phyloP scores from a whole-genome alignment of 1,140 invertebrate species.

The Zelostemma sp. region DNA sequence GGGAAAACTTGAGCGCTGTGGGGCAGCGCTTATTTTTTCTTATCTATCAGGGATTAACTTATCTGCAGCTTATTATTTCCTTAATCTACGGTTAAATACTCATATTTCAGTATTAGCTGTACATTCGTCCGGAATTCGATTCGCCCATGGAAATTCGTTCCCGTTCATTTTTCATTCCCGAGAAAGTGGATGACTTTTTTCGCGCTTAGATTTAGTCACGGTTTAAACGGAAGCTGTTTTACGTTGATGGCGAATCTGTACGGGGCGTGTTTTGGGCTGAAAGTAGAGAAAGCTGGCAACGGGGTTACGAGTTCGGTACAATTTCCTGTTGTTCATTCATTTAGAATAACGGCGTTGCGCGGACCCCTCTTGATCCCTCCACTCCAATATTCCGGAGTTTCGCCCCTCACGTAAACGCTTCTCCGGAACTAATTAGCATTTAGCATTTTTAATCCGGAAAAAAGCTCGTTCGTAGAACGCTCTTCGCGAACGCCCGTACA shows the following conservation, averaged over 20 bases:
- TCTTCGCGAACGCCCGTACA: conserved; percentile 25
- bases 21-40: conserved; percentile 58
- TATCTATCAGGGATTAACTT: conserved; percentile 69
- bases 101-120: conserved; percentile 68
- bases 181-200: conserved; percentile 1
- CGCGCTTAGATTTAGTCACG: not conserved
- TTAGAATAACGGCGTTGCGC: conserved; percentile 57
- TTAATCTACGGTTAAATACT: conserved; percentile 70
- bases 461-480: conserved; percentile 45
- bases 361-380: conserved; percentile 28
- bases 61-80: conserved; percentile 70
- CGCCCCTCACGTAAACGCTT: conserved; percentile 42
- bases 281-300: conserved; percentile 30
- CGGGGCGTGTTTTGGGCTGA: conserved; percentile 17
- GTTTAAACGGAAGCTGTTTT: not conserved
- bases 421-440: conserved; percentile 67
- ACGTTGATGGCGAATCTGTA: conserved; percentile 13
- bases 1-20: conserved; percentile 47
- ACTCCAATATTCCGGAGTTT: conserved; percentile 29
- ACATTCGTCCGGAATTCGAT: conserved; percentile 44
- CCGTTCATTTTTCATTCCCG: not conserved
- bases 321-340: conserved; percentile 64
- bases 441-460: conserved; percentile 65
- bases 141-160: conserved; percentile 17
- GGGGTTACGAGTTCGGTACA: conserved; percentile 53